Percentiles rank a stretch among this genome's conserved stretches.
Conservation (phyloP, 1,140 invertebrate species). For the Drosophila fuyamai region DNA sequence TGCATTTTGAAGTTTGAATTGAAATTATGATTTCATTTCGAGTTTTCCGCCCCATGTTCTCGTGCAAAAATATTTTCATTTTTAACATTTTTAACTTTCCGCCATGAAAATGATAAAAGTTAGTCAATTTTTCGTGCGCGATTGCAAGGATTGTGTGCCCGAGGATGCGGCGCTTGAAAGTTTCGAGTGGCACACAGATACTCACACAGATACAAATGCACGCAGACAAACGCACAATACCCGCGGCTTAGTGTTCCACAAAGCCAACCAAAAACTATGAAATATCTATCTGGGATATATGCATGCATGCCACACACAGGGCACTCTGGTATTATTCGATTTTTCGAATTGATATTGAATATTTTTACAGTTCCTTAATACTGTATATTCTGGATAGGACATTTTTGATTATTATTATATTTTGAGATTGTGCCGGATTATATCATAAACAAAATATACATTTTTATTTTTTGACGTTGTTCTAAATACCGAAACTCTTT, state of each 20-base stretch:
- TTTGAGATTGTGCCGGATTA: no score
- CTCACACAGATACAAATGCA: slow-evolving; percentile 8
- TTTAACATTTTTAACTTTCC: slow-evolving; percentile 44
- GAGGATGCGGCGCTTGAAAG: slow-evolving; percentile 48
- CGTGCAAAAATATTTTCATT: slow-evolving; percentile 61
- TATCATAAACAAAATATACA: no score
- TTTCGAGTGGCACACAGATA: slow-evolving; percentile 30
- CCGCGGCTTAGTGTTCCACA: slow-evolving; percentile 47
- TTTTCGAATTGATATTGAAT: no score
- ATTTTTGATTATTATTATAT: no score
- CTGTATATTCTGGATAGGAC: background rate
- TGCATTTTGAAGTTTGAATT: slow-evolving; percentile 37
- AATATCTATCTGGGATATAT: slow-evolving; percentile 18
- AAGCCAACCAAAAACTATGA: slow-evolving; percentile 27
- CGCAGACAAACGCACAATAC: slow-evolving; percentile 15
- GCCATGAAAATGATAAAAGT: slow-evolving; percentile 67
- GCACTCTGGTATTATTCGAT: background rate
- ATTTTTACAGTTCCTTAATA: no score
- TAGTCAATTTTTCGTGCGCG: slow-evolving; percentile 53
- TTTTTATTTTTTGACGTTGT: no score
- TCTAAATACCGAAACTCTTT: no score
- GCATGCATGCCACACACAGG: slow-evolving; percentile 2
- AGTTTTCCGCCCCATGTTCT: slow-evolving; percentile 25
- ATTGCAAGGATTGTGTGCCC: slow-evolving; percentile 22
- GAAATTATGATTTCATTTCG: slow-evolving; percentile 72